Conservation (phyloP, 2,113 vertebrate genomes). For the Malaclemys terrapin region DNA sequence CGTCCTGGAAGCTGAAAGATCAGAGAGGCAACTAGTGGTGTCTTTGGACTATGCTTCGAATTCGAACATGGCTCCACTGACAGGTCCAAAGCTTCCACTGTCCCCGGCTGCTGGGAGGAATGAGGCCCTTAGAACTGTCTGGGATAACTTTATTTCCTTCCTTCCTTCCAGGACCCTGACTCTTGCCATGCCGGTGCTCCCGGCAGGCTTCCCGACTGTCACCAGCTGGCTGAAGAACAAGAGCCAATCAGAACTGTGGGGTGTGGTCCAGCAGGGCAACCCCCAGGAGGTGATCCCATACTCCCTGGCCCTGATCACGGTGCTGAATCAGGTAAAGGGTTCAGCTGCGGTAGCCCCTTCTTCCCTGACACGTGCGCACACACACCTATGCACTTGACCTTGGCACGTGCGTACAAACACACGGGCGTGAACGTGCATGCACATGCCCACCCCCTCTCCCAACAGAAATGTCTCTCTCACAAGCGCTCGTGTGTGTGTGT, state of each 20-base stretch:
- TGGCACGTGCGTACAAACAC: neutral
- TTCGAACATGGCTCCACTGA: neutral
- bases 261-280: conserved; percentile 78
- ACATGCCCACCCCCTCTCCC: neutral
- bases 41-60: neutral
- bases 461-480: neutral
- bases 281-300: conserved; percentile 80
- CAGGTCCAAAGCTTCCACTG: neutral
- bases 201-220: conserved; percentile 8
- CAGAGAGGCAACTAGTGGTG: neutral
- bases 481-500: neutral
- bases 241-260: conserved; percentile 74
- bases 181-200: conserved; percentile 46
- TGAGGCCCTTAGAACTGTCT: neutral
- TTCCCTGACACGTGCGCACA: neutral
- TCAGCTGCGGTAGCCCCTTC: neutral
- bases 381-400: neutral
- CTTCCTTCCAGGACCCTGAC: conserved; percentile 71
- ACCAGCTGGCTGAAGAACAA: conserved; percentile 76
- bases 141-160: neutral
- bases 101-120: neutral
- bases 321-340: conserved; percentile 80
- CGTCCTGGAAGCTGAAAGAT: neutral
- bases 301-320: conserved; percentile 78
- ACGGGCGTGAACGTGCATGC: neutral